Evolutionary conservation across 2,888 invertebrate species (phyloP).

Genomic region (Eupithecia vulgata): DNA sequence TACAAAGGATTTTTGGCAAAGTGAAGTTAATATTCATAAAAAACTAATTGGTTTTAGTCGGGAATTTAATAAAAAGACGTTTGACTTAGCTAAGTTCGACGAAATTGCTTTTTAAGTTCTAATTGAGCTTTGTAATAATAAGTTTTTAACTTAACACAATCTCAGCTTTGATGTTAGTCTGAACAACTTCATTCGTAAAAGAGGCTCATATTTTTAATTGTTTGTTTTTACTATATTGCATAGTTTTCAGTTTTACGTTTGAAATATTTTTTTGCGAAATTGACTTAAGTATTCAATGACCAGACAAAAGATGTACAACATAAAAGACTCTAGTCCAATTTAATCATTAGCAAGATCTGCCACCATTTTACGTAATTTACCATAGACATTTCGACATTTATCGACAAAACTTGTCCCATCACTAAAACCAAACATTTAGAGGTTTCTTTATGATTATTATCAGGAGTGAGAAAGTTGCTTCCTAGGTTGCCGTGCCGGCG

Average conservation of each 20-base stretch:
- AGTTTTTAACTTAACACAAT: not conserved
- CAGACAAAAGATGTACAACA: too few relatives aligned
- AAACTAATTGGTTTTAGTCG: slow-evolving; percentile 11
- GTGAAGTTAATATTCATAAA: slow-evolving; percentile 17
- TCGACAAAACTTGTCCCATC: slow-evolving; percentile 32
- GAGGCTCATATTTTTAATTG: not conserved
- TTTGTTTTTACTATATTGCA: not conserved
- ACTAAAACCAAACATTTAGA: slow-evolving; percentile 39
- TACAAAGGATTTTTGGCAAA: slow-evolving; percentile 9
- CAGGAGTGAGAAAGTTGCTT: slow-evolving; percentile 44
- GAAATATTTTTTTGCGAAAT: too few relatives aligned
- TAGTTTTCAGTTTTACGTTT: too few relatives aligned
- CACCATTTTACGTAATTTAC: not conserved
- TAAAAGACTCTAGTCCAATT: not conserved
- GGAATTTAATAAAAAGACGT: slow-evolving; percentile 16
- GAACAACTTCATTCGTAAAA: not conserved
- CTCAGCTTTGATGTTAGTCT: not conserved
- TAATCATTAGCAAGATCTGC: not conserved
- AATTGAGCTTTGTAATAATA: slow-evolving; percentile 1
- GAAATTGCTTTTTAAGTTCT: slow-evolving; percentile 21
- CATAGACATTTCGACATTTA: not conserved
- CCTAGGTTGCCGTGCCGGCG: slow-evolving; percentile 42
- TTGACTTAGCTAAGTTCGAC: slow-evolving; percentile 15
- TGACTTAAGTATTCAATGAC: too few relatives aligned
- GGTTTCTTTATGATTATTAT: slow-evolving; percentile 44